Evolutionary conservation across 2,888 invertebrate genomes (phyloP), one percentile per base, ranked within the genome.

Genomic region (Celastrina argiolus): DNA sequence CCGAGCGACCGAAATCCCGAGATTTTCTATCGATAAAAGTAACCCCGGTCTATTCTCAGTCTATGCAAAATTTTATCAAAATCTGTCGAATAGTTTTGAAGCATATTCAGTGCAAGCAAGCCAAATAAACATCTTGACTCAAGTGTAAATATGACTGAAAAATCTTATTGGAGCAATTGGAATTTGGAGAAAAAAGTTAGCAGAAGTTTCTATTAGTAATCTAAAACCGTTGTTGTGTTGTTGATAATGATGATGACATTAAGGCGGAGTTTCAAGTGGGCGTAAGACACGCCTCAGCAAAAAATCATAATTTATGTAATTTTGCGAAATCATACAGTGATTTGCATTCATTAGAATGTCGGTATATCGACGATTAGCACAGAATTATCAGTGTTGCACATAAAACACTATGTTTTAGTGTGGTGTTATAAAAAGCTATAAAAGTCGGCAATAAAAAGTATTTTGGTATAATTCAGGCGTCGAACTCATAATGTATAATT

Each of bases 221-320:
- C n/a, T n/a, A n/a, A n/a, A n/a, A n/a, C n/a, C n/a, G n/a, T n/a
- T n/a, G n/a, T n/a, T n/a, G n/a, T n/a, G n/a, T n/a, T n/a, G n/a
- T 28, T 22, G 34, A 31, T 51, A 2, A 51, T 51, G 51, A 51
- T 51, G 22, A 59, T 39, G 36, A 59, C 6, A 22, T 39, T 22
- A 36, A 36, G 61, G 61, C 61, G 61, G 36, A 22, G 61, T 22
- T 39, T 26, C 39, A 12, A 22, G 61, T 61, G 39, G 39, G 61
- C 22, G 61, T 39, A 14, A 61, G 34, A 22, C 10, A 61, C 61
- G 61, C 61, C 61, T 39, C 10, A 10, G 2, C 18, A 14, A 36
- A 61, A 61, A 36, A 61, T 36, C 14, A 12, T 61, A 22, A 61
- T 61, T 61, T 36, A 61, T 61, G 39, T 61, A 39, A 39, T 58